Conservation (phyloP, 2,113 vertebrate genomes). For the Indicator indicator region DNA sequence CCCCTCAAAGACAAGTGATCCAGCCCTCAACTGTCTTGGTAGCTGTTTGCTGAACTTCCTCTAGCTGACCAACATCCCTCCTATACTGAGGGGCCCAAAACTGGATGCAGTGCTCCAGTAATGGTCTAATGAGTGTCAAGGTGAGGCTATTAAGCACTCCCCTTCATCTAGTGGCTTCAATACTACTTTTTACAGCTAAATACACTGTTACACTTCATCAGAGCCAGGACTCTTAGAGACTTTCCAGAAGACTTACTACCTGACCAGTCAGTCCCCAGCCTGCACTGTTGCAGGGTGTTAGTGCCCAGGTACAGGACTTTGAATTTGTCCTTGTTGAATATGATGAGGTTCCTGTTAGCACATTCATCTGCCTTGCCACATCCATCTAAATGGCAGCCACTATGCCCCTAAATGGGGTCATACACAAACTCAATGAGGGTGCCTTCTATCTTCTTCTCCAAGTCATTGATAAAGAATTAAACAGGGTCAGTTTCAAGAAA, state of each 20-base stretch:
- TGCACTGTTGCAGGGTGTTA: fast-evolving
- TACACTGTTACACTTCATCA: neutral
- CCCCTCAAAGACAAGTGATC: too few relatives aligned
- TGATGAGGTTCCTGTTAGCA: too few relatives aligned
- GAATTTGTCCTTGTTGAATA: too few relatives aligned
- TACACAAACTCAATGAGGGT: fast-evolving
- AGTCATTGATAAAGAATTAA: too few relatives aligned
- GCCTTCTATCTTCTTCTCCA: neutral
- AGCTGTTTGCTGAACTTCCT: too few relatives aligned
- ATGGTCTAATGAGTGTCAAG: neutral
- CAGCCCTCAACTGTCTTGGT: too few relatives aligned
- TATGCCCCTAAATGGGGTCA: neutral
- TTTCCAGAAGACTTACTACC: neutral
- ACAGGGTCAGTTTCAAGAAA: too few relatives aligned
- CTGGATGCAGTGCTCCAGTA: neutral
- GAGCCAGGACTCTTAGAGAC: neutral
- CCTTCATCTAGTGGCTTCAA: neutral
- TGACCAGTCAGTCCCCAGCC: neutral
- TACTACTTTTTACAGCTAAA: neutral
- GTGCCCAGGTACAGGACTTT: neutral
- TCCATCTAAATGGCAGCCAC: neutral
- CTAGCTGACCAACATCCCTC: too few relatives aligned
- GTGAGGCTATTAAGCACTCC: neutral
- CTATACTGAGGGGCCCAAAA: too few relatives aligned
- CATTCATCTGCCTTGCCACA: too few relatives aligned